A percentile compares a stretch with the other conserved stretches of the same genome.
These are phyloP conservation scores for Phymatocera aterrima DNA, from an alignment of 2,888 invertebrate genomes.

Conservation along the genomic window DNA sequence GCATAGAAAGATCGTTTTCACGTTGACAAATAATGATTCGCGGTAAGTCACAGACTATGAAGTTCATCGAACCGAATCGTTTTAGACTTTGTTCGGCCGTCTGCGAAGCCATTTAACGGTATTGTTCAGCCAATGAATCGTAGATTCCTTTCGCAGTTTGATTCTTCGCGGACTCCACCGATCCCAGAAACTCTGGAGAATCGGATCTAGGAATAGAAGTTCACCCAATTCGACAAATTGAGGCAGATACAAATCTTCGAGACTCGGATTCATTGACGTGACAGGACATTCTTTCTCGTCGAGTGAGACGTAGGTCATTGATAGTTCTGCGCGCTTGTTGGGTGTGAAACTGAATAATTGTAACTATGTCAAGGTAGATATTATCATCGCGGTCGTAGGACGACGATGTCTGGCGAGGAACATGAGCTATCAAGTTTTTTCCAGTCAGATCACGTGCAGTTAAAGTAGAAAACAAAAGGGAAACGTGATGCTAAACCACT, in stretches of 20 bases:
- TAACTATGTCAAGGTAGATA: not conserved
- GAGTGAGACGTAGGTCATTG: not conserved
- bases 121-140: not conserved
- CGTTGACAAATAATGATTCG: not conserved
- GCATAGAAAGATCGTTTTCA: not conserved
- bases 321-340: not conserved
- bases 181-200: too few species aligned
- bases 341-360: not conserved
- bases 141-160: too few species aligned
- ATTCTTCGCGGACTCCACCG: too few species aligned
- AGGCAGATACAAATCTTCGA: too few species aligned
- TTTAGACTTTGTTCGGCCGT: not conserved
- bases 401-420: not conserved
- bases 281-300: not conserved
- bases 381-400: not conserved
- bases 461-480: conserved; percentile 25
- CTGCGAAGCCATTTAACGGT: not conserved
- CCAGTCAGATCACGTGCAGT: conserved; percentile 18
- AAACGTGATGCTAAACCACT: conserved; percentile 36
- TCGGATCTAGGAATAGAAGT: too few species aligned
- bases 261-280: too few species aligned
- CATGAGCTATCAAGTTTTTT: not conserved
- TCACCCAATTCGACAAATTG: too few species aligned
- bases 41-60: not conserved
- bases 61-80: not conserved